A percentile compares a stretch with the other conserved stretches of the same genome.
phyloP scores from a whole-genome alignment of 2,113 vertebrate species.

The Melozone crissalis region DNA sequence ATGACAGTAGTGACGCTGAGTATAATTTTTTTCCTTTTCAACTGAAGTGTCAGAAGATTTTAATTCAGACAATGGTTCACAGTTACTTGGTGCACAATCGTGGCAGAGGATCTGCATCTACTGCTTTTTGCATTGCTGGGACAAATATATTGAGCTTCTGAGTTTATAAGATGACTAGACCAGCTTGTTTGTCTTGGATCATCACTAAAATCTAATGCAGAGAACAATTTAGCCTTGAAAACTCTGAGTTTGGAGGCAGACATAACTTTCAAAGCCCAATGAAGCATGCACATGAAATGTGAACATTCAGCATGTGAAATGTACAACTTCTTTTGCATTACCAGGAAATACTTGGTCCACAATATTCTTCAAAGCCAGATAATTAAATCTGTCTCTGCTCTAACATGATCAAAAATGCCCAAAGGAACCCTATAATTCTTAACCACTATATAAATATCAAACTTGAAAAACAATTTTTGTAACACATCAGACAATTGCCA shows the following conservation, averaged over 20 bases:
- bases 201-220: background rate
- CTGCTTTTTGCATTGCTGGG: background rate
- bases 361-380: background rate
- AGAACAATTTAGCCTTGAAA: background rate
- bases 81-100: background rate
- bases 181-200: background rate
- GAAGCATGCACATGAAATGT: background rate
- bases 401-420: background rate
- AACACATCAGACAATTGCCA: background rate
- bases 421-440: background rate
- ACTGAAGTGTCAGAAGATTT: background rate
- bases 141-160: background rate
- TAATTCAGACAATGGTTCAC: background rate
- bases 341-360: accelerated
- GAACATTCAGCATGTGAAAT: background rate
- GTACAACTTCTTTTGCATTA: background rate
- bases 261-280: background rate
- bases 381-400: background rate
- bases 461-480: background rate
- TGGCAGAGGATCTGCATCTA: background rate
- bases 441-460: background rate
- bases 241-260: background rate
- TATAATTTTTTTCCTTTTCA: background rate
- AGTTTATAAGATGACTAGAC: background rate
- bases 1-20: accelerated